Base-by-base conservation (phyloP, 2,797 vertebrate genomes). In the Gymnodraco acuticeps region DNA sequence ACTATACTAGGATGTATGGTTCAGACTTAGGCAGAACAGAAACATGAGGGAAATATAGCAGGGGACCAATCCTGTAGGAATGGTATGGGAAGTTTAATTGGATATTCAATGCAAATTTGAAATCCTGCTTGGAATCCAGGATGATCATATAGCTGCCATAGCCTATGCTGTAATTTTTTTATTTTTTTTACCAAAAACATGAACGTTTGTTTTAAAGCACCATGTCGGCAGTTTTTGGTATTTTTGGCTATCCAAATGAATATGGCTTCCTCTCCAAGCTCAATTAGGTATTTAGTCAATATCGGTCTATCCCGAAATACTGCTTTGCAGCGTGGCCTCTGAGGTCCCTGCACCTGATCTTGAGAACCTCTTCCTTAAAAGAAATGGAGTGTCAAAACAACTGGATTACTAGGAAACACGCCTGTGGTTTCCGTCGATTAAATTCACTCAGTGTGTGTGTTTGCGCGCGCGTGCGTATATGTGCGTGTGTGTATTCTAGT, bases 381-480 rank as follows among this genome's bases (percentile, higher is more conserved):
- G 9, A 65, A 64, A 33, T 42, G 56, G 70, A 64, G 64, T 59
- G 54, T 56, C 54, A 72, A 43, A 69, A 20, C 17, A 47, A 52
- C 13, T 31, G 66, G 53, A 73, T 58, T 61, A 51, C 27, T 80
- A 53, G 67, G 43, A 75, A 43, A 60, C 65, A n/a, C 10, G 64
- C 69, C 23, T 61, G 62, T 70, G 59, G 53, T 54, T 67, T 45
- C 64, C 55, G 14, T 50, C 14, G 41, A 33, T 69, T 51, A 41
- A 17, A 61, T 51, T n/a, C 78, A n/a, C 64, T 33, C 61, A 4
- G 4, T 14, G 48, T n/a, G 53, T 31, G 42, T 15, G 33, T 13
- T 9, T 12, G 38, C 15, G 14, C 9, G 15, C 10, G 54, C 33
- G 31, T 54, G 51, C 23, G 52, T 33, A 23, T 17, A 23, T 55